Evolutionary conservation across 30 jellyfish, hydroid and myxozoan species (phyloP).

Genomic region (Euphysa ruthae): DNA sequence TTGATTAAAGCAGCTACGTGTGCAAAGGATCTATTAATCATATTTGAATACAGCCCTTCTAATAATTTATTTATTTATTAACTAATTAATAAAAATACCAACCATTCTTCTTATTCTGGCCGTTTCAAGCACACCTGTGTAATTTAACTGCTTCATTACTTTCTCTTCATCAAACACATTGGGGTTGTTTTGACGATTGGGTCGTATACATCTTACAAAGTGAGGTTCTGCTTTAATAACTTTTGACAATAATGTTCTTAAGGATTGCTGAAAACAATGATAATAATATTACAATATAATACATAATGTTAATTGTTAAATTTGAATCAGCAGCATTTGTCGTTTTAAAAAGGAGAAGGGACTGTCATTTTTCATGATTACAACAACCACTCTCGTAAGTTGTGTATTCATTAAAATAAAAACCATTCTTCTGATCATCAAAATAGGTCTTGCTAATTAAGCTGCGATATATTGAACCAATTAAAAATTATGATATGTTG

Average conservation of each 20-base stretch:
- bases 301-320: background rate
- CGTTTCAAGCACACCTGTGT: constrained; percentile 98
- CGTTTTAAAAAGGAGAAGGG: no score
- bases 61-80: no score
- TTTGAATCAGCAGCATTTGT: background rate
- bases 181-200: constrained; percentile 65
- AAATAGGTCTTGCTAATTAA: no score
- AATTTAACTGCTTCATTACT: constrained; percentile 72
- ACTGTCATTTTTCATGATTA: no score
- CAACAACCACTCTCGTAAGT: no score
- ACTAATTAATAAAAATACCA: background rate
- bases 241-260: constrained; percentile 85
- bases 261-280: constrained; percentile 49
- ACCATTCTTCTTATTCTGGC: constrained; percentile 77
- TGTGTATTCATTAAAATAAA: no score
- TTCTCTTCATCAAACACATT: constrained; percentile 47
- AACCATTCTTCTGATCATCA: no score
- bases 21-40: no score
- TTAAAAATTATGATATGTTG: no score
- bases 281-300: background rate
- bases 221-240: constrained; percentile 87
- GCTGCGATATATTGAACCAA: no score
- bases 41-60: no score
- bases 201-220: constrained; percentile 93
- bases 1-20: no score